Base-by-base conservation (phyloP, 2,888 invertebrate genomes). In the Cryptocheilus praepositus region DNA sequence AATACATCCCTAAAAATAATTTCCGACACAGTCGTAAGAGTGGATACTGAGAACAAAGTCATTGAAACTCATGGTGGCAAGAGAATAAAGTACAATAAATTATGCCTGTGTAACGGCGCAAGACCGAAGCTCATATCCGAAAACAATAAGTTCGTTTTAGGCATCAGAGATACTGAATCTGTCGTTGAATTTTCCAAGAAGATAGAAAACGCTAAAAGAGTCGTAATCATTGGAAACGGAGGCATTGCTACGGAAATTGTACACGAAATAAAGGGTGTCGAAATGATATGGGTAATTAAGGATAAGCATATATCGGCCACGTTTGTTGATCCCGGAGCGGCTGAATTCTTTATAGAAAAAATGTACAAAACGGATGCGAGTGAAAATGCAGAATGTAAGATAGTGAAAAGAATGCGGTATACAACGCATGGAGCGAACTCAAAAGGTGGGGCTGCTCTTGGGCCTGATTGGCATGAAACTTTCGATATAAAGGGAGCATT, bases 161-260 rank as follows among this genome's bases (percentile, higher is more conserved):
- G 97, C 2, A 97, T 99, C 71, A 91, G 98, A 80, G 98, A 99
- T 85, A 98, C 97, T 0, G 97, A 98, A 86, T 98, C 98, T 11
- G 97, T 98, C 0, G 90, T 92, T 80, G 92, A 92, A 68, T 94
- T 98, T 83, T 93, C 95, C 80, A 88, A 92, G 28, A 93, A 92
- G 84, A 89, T 99, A 11, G 89, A 90, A 64, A 89, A 89, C 64
- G 93, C 97, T 0, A 92, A 92, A 54, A 93, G 92, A 88, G 92
- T 99, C 82, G 89, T 96, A 0, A 91, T 99, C 53, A 92, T 99
- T 58, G 99, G 99, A 8, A 99, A 99, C 91, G 99, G 99, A 43
- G 99, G 99, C 15, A 99, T 99, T 84, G 99, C 99, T 51, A 98
- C 98, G 49, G 99, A 99, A 91, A 90, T 99, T 77, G 95, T 96